Percentiles rank a stretch among this genome's conserved stretches.
These are phyloP conservation scores for Furcifer pardalis DNA, from an alignment of 2,797 vertebrate genomes.

Conservation along the genomic window DNA sequence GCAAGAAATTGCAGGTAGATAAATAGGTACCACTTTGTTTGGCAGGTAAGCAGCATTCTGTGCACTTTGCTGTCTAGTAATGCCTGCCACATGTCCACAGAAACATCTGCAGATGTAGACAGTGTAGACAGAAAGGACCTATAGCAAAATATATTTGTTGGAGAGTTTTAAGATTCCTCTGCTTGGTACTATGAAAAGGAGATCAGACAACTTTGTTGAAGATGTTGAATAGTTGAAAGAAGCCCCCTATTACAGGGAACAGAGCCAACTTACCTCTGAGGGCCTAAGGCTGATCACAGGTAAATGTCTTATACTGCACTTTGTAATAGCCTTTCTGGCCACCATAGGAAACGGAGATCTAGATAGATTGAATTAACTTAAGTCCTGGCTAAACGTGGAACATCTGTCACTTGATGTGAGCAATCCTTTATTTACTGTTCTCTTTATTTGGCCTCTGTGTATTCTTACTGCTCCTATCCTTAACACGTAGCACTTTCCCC, in stretches of 20 bases:
- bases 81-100: no score
- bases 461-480: neutral
- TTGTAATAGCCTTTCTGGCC: neutral
- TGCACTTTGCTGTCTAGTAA: no score
- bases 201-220: no score
- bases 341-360: neutral
- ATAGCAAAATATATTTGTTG: neutral
- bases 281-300: neutral
- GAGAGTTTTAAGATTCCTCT: no score
- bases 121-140: no score
- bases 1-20: no score
- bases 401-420: neutral
- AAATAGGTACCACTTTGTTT: no score
- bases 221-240: no score
- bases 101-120: no score
- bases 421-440: neutral
- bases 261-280: neutral
- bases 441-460: neutral
- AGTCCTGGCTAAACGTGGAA: neutral
- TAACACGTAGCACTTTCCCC: slow-evolving; percentile 1
- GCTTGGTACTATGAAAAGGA: no score
- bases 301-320: neutral
- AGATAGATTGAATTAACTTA: neutral
- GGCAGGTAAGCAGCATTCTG: no score
- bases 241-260: no score